Conservation (phyloP, 2,797 vertebrate species). For the Sebastolobus altivelis region DNA sequence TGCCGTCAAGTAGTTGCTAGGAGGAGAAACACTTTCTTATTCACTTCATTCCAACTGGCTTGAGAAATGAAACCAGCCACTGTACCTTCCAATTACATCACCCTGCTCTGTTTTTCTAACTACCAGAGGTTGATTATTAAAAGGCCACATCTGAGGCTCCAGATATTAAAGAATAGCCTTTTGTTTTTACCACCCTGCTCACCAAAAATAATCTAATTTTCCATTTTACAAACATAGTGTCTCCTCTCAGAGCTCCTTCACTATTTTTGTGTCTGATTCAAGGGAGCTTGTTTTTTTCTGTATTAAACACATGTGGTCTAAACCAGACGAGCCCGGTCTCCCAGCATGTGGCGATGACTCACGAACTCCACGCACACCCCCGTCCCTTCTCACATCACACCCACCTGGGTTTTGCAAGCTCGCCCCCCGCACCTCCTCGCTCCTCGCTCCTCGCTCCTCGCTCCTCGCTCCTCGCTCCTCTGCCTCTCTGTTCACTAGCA, state of each 20-base stretch:
- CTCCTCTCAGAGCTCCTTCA: background rate
- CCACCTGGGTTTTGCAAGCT: conserved; percentile 64
- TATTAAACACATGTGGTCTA: conserved; percentile 66
- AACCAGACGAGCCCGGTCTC: conserved; percentile 69
- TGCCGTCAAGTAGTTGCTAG: conserved; percentile 15
- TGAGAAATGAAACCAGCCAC: conserved; percentile 25
- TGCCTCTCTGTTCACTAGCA: background rate
- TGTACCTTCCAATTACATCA: conserved; percentile 32
- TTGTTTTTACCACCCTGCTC: conserved; percentile 19
- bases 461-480: background rate
- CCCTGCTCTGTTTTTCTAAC: conserved; percentile 31
- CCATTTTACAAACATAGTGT: conserved; percentile 6
- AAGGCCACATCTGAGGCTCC: conserved; percentile 14
- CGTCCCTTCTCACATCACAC: conserved; percentile 60
- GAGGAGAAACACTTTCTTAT: conserved; percentile 15
- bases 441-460: background rate
- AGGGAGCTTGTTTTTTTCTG: conserved; percentile 36
- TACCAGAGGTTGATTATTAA: conserved; percentile 16
- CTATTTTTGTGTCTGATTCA: conserved; percentile 25
- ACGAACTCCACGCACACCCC: conserved; percentile 44
- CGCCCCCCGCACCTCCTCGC: background rate
- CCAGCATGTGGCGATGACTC: conserved; percentile 81
- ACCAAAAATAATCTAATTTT: conserved; percentile 19
- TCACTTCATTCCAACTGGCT: conserved; percentile 7
- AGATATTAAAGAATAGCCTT: conserved; percentile 48